Evolutionary conservation across 2,797 vertebrate genomes (phyloP).

Genomic region (Argyrosomus regius): DNA sequence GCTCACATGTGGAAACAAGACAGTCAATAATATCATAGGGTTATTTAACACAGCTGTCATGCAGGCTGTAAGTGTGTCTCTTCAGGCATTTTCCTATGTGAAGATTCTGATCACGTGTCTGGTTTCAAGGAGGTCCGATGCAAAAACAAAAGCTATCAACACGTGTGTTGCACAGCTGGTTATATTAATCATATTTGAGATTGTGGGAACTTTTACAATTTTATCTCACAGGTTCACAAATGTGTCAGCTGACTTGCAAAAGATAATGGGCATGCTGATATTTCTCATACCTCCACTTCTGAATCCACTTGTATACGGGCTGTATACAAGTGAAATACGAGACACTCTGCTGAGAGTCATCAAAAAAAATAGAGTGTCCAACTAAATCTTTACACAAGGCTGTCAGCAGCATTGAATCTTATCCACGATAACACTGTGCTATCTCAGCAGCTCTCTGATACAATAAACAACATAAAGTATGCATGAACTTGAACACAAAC

Average conservation of each 20-base stretch:
- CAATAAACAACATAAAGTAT: neutral
- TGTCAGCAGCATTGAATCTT: neutral
- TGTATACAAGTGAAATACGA: conserved; percentile 82
- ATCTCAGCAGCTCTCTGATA: neutral
- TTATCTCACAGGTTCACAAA: conserved; percentile 82
- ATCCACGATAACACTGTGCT: neutral
- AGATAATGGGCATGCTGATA: conserved; percentile 85
- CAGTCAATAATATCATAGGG: conserved; percentile 80
- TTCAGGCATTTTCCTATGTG: conserved; percentile 80
- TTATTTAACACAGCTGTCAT: conserved; percentile 78
- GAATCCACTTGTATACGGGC: conserved; percentile 85
- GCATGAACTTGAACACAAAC: neutral
- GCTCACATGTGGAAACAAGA: conserved; percentile 77
- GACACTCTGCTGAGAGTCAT: conserved; percentile 67
- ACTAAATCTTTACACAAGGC: neutral
- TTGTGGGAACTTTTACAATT: conserved; percentile 80
- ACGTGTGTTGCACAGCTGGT: conserved; percentile 82
- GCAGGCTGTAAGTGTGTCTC: conserved; percentile 74
- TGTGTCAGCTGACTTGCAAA: conserved; percentile 78
- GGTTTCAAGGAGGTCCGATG: conserved; percentile 61
- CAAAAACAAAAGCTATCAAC: conserved; percentile 81
- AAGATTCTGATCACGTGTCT: conserved; percentile 83
- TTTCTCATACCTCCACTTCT: conserved; percentile 82
- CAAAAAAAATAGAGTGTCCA: conserved; percentile 29
- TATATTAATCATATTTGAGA: conserved; percentile 81